Evolutionary conservation across 2,888 invertebrate species (phyloP).

Genomic region (Tholera decimalis): DNA sequence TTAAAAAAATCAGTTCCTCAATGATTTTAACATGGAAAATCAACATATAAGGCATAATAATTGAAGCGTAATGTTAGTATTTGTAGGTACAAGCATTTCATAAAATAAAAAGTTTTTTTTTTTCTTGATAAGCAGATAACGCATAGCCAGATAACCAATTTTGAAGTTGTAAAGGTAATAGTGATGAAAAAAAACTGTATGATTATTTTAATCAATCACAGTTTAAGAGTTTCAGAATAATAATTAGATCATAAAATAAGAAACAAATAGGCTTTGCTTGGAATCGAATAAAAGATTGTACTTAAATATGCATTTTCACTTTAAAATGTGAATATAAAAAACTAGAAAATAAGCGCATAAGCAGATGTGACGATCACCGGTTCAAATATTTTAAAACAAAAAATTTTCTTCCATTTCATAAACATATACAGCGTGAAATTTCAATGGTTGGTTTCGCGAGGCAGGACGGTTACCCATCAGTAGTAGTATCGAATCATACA

Average conservation of each 20-base stretch:
- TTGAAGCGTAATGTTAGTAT: neutral
- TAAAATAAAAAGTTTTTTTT: neutral
- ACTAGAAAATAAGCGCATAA: conserved; percentile 17
- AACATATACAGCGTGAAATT: neutral
- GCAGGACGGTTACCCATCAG: too few species aligned
- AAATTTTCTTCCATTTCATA: neutral
- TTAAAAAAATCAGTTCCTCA: too few species aligned
- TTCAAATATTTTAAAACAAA: conserved; percentile 49
- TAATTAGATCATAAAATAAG: too few species aligned
- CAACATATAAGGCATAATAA: neutral
- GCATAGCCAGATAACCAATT: neutral
- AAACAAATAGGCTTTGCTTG: too few species aligned
- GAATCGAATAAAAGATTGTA: too few species aligned
- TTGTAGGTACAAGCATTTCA: neutral
- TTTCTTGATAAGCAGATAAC: neutral
- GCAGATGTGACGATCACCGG: conserved; percentile 25
- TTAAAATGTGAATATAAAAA: neutral
- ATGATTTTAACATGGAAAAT: too few species aligned
- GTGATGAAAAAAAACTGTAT: too few species aligned
- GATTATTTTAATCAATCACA: too few species aligned
- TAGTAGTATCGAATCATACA: too few species aligned
- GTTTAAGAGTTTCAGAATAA: too few species aligned
- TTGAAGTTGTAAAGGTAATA: too few species aligned
- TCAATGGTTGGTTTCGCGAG: too few species aligned
- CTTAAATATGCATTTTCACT: neutral